Evolutionary conservation across 2,888 invertebrate genomes (phyloP), one percentile per base, ranked within the genome.

Genomic region (Ornithoptera alexandrae): DNA sequence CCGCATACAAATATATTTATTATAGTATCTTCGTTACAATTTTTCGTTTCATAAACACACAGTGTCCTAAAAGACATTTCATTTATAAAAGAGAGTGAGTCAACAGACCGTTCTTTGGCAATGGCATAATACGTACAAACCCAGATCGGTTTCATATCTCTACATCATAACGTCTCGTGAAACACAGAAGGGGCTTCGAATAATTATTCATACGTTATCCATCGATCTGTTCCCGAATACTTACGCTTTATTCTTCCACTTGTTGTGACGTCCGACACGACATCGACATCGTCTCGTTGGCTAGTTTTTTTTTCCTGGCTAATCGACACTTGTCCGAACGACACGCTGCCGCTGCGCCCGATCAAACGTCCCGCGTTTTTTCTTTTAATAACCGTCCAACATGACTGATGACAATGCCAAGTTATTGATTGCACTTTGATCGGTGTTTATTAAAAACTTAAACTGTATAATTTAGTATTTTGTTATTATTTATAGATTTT

Each of bases 131-230:
- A 39, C 6, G 10, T 5, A 30, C 30, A 50, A 53, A 53, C 53
- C 6, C 57, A 58, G 12, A 3, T 15, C 0, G 57, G n/a, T 15
- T 12, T 22, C 22, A 24, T 58, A n/a, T 58, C 22, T 58, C 20
- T 22, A 12, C 22, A 24, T 61, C 61, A 18, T 59, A 30, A 30
- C 36, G 10, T 39, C 30, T 42, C 42, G 8, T 61, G 42, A n/a
- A 61, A 18, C 46, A 30, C 12, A 12, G 20, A 20, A 30, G 22
- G 50, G 39, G 46, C 46, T 84, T 82, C 81, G 79, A 84, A 86
- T 85, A 87, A 87, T 89, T 86, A 87, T 84, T 87, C 84, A 85
- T 81, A 75, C 75, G 73, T 84, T 89, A 89, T 89, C 89, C 75
- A 71, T 15, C 70, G 76, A 87, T 89, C 86, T 83, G 79, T 78